phyloP scores from a whole-genome alignment of 2,113 vertebrate species.

The Chaenocephalus aceratus region DNA sequence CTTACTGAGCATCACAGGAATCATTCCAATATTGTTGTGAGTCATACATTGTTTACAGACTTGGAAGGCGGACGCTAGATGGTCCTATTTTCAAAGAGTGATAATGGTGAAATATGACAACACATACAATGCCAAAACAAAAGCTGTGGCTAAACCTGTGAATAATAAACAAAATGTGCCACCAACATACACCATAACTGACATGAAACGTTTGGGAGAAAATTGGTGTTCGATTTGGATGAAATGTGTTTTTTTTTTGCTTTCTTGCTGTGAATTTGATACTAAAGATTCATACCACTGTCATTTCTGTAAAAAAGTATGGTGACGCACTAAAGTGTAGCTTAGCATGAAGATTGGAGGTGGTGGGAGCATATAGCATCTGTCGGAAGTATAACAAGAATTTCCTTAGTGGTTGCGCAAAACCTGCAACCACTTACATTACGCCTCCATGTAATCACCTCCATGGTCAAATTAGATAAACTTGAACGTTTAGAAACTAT shows the following conservation, averaged over 20 bases:
- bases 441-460: too few species aligned
- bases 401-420: too few species aligned
- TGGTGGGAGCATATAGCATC: too few species aligned
- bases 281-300: background rate
- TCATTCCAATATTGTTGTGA: background rate
- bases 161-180: background rate
- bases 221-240: too few species aligned
- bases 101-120: slow-evolving; percentile 18
- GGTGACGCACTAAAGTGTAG: too few species aligned
- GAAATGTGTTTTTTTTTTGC: too few species aligned
- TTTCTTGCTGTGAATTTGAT: background rate
- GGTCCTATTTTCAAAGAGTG: slow-evolving; percentile 14
- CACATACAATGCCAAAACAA: background rate
- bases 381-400: background rate
- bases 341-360: too few species aligned
- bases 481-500: background rate
- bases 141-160: background rate
- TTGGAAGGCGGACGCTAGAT: slow-evolving; percentile 4
- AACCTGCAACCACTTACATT: too few species aligned
- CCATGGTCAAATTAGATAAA: background rate
- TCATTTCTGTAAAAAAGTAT: too few species aligned
- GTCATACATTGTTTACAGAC: slow-evolving; percentile 11
- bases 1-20: background rate
- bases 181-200: background rate
- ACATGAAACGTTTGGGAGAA: background rate